phyloP scores from a whole-genome alignment of 2,113 vertebrate genomes.

The Gymnocephalus cernua region DNA sequence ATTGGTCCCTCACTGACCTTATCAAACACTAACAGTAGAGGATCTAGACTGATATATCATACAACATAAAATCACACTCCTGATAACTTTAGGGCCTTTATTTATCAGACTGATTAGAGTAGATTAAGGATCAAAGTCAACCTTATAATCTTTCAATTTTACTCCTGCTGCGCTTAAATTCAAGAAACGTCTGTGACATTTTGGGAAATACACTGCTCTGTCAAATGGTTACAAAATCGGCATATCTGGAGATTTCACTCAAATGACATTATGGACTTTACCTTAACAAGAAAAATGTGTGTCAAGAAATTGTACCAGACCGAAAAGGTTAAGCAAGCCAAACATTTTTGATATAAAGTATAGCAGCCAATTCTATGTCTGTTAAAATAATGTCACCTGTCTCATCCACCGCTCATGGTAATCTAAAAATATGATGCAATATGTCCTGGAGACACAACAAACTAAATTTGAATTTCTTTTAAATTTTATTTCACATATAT shows the following conservation, averaged over 20 bases:
- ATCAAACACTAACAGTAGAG: neutral
- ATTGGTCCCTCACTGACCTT: neutral
- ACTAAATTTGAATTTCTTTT: conserved; percentile 1
- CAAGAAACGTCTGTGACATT: no score
- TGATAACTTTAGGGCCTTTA: neutral
- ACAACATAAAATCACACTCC: neutral
- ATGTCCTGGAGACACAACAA: neutral
- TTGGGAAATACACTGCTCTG: no score
- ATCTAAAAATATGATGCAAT: neutral
- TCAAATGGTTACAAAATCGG: neutral
- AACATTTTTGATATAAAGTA: neutral
- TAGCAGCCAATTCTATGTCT: neutral
- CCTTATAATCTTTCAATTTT: neutral
- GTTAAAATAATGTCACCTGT: neutral
- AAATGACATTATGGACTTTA: no score
- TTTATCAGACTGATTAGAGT: neutral
- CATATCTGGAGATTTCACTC: neutral
- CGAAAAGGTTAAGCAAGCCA: neutral
- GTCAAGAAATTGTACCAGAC: neutral
- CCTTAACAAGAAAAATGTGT: neutral
- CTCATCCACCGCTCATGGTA: neutral
- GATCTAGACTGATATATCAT: neutral
- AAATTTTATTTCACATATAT: conserved; percentile 58
- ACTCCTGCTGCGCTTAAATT: neutral
- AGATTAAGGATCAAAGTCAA: neutral